Percentiles rank a stretch among this genome's conserved stretches.
Conservation (phyloP, 2,888 invertebrate species). For the Lasioglossum marginatum region DNA sequence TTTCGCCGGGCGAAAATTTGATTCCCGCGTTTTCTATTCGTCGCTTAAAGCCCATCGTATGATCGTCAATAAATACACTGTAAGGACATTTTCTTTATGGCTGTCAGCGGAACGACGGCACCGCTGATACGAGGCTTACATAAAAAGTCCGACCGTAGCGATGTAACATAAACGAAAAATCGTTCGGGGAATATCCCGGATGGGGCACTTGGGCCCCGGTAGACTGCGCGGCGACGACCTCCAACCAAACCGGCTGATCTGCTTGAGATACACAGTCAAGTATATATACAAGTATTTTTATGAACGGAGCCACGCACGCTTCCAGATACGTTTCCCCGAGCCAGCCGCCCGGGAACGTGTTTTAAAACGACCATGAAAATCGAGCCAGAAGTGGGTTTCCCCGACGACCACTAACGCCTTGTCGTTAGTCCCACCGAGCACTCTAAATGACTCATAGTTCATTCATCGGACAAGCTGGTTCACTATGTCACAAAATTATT, state of each 20-base stretch:
- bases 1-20: conserved; percentile 12
- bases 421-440: background rate
- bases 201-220: conserved; percentile 40
- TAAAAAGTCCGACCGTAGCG: background rate
- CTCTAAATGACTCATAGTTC: background rate
- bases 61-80: background rate
- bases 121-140: background rate
- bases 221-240: conserved; percentile 70
- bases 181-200: conserved; percentile 38
- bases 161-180: conserved; percentile 45
- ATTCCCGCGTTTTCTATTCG: background rate
- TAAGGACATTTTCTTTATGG: background rate
- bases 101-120: background rate
- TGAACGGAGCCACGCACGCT: conserved; percentile 35
- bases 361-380: conserved; percentile 32
- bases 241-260: conserved; percentile 64
- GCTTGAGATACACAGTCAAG: conserved; percentile 51
- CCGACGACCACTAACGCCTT: too few species aligned
- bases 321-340: conserved; percentile 36
- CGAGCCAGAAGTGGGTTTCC: background rate
- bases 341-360: background rate
- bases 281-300: conserved; percentile 40
- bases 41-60: background rate
- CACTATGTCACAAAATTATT: too few species aligned
- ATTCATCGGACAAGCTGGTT: background rate